These are phyloP conservation scores for Pseudopleuronectes americanus DNA, from an alignment of 2,797 vertebrate genomes.

Conservation along the genomic window DNA sequence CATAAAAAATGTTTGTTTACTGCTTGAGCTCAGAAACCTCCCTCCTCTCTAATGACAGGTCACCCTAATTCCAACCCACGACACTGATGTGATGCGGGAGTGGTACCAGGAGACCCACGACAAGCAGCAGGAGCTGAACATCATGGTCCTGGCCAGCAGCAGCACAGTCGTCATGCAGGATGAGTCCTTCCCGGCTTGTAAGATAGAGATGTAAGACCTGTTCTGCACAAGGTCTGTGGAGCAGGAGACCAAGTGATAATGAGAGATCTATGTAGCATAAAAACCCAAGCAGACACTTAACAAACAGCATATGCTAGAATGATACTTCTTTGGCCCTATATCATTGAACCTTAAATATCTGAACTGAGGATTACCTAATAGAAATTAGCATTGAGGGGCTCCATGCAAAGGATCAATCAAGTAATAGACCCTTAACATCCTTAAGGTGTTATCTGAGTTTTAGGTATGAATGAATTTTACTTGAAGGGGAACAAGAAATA, in stretches of 20 bases:
- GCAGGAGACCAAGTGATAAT: slow-evolving; percentile 3
- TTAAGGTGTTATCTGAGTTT: slow-evolving; percentile 9
- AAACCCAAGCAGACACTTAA: slow-evolving; percentile 56
- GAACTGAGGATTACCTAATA: slow-evolving; percentile 36
- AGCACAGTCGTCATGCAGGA: slow-evolving; percentile 99
- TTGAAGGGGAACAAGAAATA: slow-evolving; percentile 26
- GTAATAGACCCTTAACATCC: slow-evolving; percentile 6
- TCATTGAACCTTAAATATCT: slow-evolving; percentile 15
- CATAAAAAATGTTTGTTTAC: not conserved
- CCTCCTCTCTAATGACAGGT: slow-evolving; percentile 82
- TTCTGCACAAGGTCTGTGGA: not conserved
- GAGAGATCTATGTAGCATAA: slow-evolving; percentile 60
- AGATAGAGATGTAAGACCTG: slow-evolving; percentile 93
- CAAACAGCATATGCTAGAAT: slow-evolving; percentile 42
- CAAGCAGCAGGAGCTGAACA: slow-evolving; percentile 97
- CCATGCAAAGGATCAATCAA: slow-evolving; percentile 13
- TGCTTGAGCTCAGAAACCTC: slow-evolving; percentile 2
- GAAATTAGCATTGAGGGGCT: slow-evolving; percentile 31
- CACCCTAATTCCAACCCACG: slow-evolving; percentile 97
- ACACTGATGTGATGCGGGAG: slow-evolving; percentile 98
- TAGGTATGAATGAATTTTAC: slow-evolving; percentile 4
- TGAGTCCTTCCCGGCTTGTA: slow-evolving; percentile 98
- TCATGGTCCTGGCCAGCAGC: slow-evolving; percentile 99
- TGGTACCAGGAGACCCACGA: slow-evolving; percentile 99
- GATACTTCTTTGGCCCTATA: slow-evolving; percentile 35